Base-by-base conservation (phyloP, 2,888 invertebrate genomes). In the Ornithoptera alexandrae region DNA sequence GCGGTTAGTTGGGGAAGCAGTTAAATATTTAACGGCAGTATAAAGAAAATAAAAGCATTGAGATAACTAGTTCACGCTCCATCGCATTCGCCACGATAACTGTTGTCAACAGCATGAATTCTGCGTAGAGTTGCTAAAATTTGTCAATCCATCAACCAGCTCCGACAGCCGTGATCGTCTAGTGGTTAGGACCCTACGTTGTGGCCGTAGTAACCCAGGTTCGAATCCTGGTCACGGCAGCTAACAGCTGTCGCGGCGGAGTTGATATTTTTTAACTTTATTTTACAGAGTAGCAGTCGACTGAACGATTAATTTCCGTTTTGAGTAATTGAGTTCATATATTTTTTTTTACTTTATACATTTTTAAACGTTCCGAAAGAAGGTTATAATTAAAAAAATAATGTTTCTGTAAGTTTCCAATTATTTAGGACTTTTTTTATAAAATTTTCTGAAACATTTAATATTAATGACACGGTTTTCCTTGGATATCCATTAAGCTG, bases 151-250 rank as follows among this genome's bases (percentile, higher is more conserved):
- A 7, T 10, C 15, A 12, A 77, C 69, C 73, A 62, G 75, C 74
- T 76, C 77, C 74, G 73, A 71, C 63, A 77, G 77, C 77, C 77
- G 78, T 93, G 94, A 94, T 94, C 94, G 94, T 95, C 94, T 94
- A 95, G 95, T 94, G 94, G 94, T 94, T 94, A 95, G 94, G 94
- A 95, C 94, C 93, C 94, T 94, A 94, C 94, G 94, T 95, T 95
- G 95, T 95, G 94, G 95, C 95, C 95, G 94, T 94, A 94, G 94
- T 94, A 94, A 95, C 94, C 94, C 94, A 94, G 94, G 94, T 95
- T 94, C 94, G 94, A 95, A 94, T 94, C 94, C 94, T 86, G 86
- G 86, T 87, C 83, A 86, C 86, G 85, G 85, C 84, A 84, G 82
- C 68, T 57, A 53, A 61, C 42, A 20, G 74, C 74, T 75, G 73